Evolutionary conservation across 2,888 invertebrate genomes (phyloP), one percentile per base, ranked within the genome.

Genomic region (Stegana nigrithorax): DNA sequence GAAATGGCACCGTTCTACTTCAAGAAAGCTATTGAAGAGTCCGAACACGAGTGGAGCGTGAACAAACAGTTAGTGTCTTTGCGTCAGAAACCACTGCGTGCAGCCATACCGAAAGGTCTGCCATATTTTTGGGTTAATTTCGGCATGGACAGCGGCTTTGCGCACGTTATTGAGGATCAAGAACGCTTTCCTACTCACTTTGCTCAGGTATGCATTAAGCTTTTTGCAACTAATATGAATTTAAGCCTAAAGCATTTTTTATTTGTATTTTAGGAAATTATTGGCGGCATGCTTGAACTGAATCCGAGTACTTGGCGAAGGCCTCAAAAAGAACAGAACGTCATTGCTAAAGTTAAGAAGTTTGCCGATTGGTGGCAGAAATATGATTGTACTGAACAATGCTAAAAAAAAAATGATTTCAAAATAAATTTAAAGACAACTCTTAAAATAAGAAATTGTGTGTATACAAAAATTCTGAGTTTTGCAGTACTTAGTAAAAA

Each of bases 121-220:
- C 94, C 98, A 0, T 99, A 98, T 84, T 97, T 99, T 85, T 91
- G 92, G 87, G 93, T 99, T 0, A 92, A 95, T 84, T 98, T 98
- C 87, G 97, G 95, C 17, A 90, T 92, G 87, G 91, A 93, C 45
- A 90, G 92, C 58, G 98, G 98, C 1, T 98, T 93, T 87, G 98
- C 97, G 51, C 98, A 99, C 87, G 94, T 98, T 0, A 96, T 99
- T 77, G 98, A 99, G 87, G 95, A 98, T 84, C 94, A 95, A 81
- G 88, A 90, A 61, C 83, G 90, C 39, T 98, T 98, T 85, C 95
- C 97, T 0, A 86, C 83, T 58, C 93, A 93, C 85, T 99, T 98
- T 89, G 98, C 95, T 4, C 93, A 94, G 88, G 94, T 93, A 10
- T 6, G 29, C 29, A 39, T 23, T 23, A 17, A 4, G 14, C 45